A percentile compares a stretch with the other conserved stretches of the same genome.
Conservation (phyloP, 2,888 invertebrate species). For the Parasteatoda lunata region DNA sequence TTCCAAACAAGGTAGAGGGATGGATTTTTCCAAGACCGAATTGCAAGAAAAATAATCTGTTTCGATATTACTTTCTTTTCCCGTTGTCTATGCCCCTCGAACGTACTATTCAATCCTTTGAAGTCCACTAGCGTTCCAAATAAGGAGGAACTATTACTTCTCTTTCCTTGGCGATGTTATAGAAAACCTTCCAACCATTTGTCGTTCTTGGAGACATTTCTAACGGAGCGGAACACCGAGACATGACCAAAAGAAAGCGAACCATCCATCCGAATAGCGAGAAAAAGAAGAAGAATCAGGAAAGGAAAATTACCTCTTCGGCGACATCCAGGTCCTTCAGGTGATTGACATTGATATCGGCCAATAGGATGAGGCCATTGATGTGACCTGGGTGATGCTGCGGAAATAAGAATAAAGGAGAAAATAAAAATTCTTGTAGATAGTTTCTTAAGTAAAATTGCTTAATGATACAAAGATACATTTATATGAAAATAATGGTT, state of each 20-base stretch:
- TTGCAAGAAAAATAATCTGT: neutral
- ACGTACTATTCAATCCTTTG: neutral
- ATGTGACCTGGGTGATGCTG: constrained; percentile 91
- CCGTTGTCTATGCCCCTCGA: neutral
- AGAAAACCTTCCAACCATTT: constrained; percentile 43
- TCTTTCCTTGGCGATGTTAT: constrained; percentile 3
- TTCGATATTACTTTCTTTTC: neutral
- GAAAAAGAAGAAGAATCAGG: constrained; percentile 19
- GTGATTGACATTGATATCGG: constrained; percentile 96
- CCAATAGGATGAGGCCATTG: constrained; percentile 93
- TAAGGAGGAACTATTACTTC: neutral
- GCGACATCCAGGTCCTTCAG: constrained; percentile 95
- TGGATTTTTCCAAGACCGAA: neutral
- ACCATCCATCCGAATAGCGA: constrained; percentile 20
- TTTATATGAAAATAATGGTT: no score
- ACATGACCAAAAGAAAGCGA: constrained; percentile 32
- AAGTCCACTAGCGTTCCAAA: neutral
- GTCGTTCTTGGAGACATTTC: constrained; percentile 38
- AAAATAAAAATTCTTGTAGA: neutral
- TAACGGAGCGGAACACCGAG: constrained; percentile 54
- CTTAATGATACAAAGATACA: no score
- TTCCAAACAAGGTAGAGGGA: neutral
- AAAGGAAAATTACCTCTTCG: constrained; percentile 82
- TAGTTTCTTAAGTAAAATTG: no score
- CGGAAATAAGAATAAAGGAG: constrained; percentile 9